These are phyloP conservation scores for Notodonta dromedarius DNA, from an alignment of 2,888 invertebrate species.

Conservation along the genomic window DNA sequence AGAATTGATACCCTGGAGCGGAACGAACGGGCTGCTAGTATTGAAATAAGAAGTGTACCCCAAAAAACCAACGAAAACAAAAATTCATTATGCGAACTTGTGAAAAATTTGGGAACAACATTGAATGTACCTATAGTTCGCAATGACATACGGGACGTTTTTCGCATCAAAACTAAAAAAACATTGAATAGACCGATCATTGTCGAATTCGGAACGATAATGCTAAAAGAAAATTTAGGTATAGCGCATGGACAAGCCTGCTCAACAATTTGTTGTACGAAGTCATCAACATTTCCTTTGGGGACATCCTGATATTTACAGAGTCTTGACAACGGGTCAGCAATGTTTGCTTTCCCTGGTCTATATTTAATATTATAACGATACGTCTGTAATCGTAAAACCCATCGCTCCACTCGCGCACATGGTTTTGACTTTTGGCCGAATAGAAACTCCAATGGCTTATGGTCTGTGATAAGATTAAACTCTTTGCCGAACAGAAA, in stretches of 20 bases:
- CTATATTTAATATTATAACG: conserved; percentile 20
- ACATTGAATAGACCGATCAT: no score
- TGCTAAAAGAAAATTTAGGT: no score
- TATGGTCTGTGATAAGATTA: conserved; percentile 26
- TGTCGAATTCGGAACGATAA: no score
- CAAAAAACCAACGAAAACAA: no score
- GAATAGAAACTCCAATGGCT: conserved; percentile 26
- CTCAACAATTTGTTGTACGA: conserved; percentile 4
- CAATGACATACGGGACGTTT: no score
- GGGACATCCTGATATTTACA: conserved; percentile 5
- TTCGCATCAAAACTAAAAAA: no score
- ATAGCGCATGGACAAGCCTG: conserved; percentile 9
- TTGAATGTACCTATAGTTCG: no score
- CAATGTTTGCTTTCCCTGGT: conserved; percentile 31
- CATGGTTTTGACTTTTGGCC: conserved; percentile 31
- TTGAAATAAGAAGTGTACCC: no score
- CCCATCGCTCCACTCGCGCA: conserved; percentile 34
- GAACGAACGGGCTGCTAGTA: no score
- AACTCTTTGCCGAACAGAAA: conserved; percentile 22
- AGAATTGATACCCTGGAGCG: no score
- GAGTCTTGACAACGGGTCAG: conserved; percentile 24
- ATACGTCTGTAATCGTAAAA: conserved; percentile 32
- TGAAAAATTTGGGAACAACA: no score
- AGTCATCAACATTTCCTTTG: background rate
- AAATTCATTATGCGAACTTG: no score